Percentiles rank a stretch among this genome's conserved stretches.
phyloP scores from a whole-genome alignment of 2,888 invertebrate species.

The Ctenicera cuprea region DNA sequence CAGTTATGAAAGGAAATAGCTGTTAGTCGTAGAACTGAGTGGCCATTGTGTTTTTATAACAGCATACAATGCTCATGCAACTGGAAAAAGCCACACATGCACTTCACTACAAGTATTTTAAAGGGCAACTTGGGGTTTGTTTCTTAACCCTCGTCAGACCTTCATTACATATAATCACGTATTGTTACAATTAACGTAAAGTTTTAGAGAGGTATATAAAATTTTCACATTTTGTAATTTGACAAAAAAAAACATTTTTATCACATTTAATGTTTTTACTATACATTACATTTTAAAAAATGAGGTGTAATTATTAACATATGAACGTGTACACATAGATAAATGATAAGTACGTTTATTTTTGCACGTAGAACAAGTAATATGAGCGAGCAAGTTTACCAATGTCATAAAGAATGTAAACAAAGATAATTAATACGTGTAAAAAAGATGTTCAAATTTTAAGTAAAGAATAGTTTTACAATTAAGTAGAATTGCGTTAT shows the following conservation, averaged over 20 bases:
- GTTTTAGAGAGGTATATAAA: too few relatives aligned
- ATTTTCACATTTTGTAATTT: too few relatives aligned
- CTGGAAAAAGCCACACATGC: conserved; percentile 35
- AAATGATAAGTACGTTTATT: background rate
- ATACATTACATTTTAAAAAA: too few relatives aligned
- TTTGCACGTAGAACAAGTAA: conserved; percentile 6
- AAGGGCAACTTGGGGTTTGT: background rate
- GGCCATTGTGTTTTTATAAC: conserved; percentile 40
- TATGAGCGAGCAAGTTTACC: background rate
- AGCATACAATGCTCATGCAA: conserved; percentile 28
- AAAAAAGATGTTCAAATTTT: too few relatives aligned
- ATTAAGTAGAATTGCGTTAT: too few relatives aligned
- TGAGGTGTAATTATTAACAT: too few relatives aligned
- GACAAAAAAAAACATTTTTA: too few relatives aligned
- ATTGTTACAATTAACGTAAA: background rate
- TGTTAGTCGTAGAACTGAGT: conserved; percentile 34
- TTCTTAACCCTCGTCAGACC: conserved; percentile 11
- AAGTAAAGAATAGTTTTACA: too few relatives aligned
- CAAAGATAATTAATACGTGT: background rate
- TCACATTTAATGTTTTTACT: too few relatives aligned
- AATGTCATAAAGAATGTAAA: background rate
- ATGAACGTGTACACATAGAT: background rate
- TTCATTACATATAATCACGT: conserved; percentile 3
- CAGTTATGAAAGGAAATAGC: conserved; percentile 46
- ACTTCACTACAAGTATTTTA: conserved; percentile 23